Conservation (phyloP, 2,888 invertebrate species). For the Anthrax anthrax region DNA sequence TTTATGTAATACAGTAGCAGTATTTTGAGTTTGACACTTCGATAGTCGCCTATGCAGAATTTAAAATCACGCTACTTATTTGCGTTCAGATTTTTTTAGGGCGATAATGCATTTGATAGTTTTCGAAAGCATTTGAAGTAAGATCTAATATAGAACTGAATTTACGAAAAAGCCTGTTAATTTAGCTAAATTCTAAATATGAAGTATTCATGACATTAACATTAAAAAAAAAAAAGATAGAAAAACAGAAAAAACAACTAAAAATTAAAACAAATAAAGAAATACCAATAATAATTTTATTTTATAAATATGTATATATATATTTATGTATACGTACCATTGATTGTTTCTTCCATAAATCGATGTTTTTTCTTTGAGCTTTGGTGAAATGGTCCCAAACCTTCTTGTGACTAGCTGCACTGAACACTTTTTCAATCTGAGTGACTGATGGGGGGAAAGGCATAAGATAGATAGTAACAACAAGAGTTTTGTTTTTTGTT, state of each 20-base stretch:
- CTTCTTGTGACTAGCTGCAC: constrained; percentile 91
- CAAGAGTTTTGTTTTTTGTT: constrained; percentile 10
- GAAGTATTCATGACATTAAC: too few relatives aligned
- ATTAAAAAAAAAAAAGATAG: too few relatives aligned
- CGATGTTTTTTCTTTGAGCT: constrained; percentile 96
- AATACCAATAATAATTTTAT: not conserved
- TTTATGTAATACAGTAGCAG: too few relatives aligned
- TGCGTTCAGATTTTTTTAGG: too few relatives aligned
- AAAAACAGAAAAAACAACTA: not conserved
- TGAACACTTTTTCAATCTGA: constrained; percentile 97
- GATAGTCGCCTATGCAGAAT: too few relatives aligned
- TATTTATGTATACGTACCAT: constrained; percentile 51
- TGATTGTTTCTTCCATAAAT: constrained; percentile 93
- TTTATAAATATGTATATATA: not conserved
- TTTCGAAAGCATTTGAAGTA: too few relatives aligned
- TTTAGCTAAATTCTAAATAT: too few relatives aligned
- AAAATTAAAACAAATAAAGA: not conserved
- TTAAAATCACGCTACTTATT: too few relatives aligned
- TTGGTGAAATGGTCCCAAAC: constrained; percentile 99
- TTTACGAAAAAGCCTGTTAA: too few relatives aligned
- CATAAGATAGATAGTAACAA: constrained; percentile 31
- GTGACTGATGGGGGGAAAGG: constrained; percentile 59
- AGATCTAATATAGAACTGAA: too few relatives aligned
- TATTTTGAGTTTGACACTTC: too few relatives aligned
- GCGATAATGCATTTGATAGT: too few relatives aligned